Conservation (phyloP, 2,888 invertebrate genomes). For the Autographa gamma region DNA sequence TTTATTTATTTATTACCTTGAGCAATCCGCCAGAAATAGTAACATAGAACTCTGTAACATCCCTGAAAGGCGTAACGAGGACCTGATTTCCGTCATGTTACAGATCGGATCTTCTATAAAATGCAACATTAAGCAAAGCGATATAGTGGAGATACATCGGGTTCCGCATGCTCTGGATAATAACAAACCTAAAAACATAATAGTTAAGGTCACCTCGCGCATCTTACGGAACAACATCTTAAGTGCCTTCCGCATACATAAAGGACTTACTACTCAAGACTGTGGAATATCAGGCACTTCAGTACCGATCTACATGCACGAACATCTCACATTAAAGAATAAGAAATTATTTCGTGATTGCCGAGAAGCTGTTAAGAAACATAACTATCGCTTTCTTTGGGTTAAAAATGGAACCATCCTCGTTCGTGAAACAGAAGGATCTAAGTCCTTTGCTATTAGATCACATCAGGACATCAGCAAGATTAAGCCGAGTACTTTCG, state of each 20-base stretch:
- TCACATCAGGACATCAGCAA: neutral
- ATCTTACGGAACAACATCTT: neutral
- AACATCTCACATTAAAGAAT: neutral
- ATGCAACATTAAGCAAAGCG: neutral
- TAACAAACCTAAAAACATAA: constrained; percentile 7
- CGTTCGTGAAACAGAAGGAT: neutral
- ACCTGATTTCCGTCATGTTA: neutral
- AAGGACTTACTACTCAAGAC: constrained; percentile 2
- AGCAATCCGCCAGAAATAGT: constrained; percentile 8
- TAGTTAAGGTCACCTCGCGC: neutral
- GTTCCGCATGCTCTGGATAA: neutral
- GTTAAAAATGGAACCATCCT: constrained; percentile 5
- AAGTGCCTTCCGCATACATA: neutral
- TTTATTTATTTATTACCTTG: too few species aligned
- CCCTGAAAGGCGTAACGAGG: constrained; percentile 7
- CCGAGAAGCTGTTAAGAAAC: neutral
- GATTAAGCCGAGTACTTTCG: neutral
- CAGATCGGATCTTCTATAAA: neutral
- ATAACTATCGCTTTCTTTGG: neutral
- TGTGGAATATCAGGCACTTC: neutral
- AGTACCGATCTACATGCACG: neutral
- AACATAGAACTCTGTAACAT: constrained; percentile 15
- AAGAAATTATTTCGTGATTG: constrained; percentile 1
- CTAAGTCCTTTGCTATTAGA: neutral
- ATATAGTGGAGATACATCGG: neutral